Percentiles rank a stretch among this genome's conserved stretches.
Conservation (phyloP, 2,888 invertebrate species). For the Parelbella ahira region DNA sequence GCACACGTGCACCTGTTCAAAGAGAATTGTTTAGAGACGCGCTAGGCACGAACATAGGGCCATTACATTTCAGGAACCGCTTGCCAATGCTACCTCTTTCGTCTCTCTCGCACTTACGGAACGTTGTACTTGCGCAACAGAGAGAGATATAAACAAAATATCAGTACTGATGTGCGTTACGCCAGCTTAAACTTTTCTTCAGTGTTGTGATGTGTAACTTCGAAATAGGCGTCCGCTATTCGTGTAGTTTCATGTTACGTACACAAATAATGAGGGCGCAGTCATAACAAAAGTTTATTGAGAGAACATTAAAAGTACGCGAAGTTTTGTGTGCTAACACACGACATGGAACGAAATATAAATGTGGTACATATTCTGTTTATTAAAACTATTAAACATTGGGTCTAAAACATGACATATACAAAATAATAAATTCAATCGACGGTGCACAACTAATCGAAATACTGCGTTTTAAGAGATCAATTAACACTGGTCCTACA, state of each 20-base stretch:
- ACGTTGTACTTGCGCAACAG: conserved; percentile 15
- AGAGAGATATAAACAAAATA: conserved; percentile 22
- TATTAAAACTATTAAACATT: too few species aligned
- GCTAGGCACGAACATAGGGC: conserved; percentile 34
- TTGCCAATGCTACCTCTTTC: conserved; percentile 23
- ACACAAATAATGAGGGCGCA: conserved; percentile 23
- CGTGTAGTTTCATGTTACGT: conserved; percentile 24
- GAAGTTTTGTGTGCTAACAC: too few species aligned
- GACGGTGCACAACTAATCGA: too few species aligned
- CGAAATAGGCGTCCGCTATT: conserved; percentile 19
- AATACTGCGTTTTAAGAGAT: too few species aligned
- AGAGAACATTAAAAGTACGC: conserved; percentile 23
- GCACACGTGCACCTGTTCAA: conserved; percentile 72
- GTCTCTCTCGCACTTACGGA: conserved; percentile 29
- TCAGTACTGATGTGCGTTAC: conserved; percentile 24
- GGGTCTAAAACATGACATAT: too few species aligned
- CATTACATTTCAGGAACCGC: conserved; percentile 35
- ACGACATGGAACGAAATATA: too few species aligned
- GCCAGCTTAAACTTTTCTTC: conserved; percentile 27
- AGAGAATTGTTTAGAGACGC: conserved; percentile 55
- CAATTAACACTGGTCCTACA: too few species aligned
- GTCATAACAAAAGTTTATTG: conserved; percentile 31
- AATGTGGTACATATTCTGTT: background rate
- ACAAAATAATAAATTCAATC: too few species aligned
- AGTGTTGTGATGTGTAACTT: conserved; percentile 25